A percentile compares a stretch with the other conserved stretches of the same genome.
Evolutionary conservation across 2,888 invertebrate genomes (phyloP).

Genomic region (Pseudococcus viburni): DNA sequence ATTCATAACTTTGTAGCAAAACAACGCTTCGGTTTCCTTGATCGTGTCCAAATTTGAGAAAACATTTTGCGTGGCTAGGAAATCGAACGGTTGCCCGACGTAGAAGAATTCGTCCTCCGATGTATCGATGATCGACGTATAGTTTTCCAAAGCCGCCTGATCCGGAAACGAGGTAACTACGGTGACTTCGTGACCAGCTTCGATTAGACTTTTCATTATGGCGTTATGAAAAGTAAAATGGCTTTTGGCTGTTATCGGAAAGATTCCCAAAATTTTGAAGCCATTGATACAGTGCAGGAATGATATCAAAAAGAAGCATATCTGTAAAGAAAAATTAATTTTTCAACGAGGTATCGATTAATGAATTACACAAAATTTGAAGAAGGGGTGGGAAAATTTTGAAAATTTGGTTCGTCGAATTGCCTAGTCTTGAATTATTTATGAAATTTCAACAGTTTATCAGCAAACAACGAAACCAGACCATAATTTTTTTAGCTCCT

Average conservation of each 20-base stretch:
- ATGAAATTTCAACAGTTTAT: neutral
- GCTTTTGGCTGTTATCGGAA: constrained; percentile 39
- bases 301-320: neutral
- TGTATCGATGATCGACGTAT: constrained; percentile 4
- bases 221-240: constrained; percentile 52
- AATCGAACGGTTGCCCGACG: neutral
- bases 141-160: neutral
- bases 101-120: neutral
- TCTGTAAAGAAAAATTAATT: neutral
- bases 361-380: neutral
- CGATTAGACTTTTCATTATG: constrained; percentile 27
- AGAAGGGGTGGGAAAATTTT: too few species aligned
- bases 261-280: constrained; percentile 33
- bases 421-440: neutral
- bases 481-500: neutral
- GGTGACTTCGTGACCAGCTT: constrained; percentile 51
- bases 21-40: neutral
- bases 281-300: neutral
- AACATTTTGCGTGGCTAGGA: neutral
- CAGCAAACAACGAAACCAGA: too few species aligned
- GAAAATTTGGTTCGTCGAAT: neutral
- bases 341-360: neutral
- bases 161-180: constrained; percentile 35
- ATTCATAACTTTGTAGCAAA: constrained; percentile 1
- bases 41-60: neutral